A percentile compares a stretch with the other conserved stretches of the same genome.
Conservation (phyloP, 1,140 invertebrate genomes). For the Olivierus martensii region DNA sequence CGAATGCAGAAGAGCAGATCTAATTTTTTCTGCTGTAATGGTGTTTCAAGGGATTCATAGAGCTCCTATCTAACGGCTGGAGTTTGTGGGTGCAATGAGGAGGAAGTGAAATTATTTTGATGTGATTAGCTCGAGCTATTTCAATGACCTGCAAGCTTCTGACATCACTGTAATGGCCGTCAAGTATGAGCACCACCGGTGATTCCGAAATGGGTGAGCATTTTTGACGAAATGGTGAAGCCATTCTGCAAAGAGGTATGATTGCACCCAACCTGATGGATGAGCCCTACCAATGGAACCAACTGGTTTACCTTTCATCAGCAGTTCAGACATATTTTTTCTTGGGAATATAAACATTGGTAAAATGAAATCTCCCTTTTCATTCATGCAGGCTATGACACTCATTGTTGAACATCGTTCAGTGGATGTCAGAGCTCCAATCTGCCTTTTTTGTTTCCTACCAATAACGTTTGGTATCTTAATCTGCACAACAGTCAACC, state of each 20-base stretch:
- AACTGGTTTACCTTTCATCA: slow-evolving; percentile 7
- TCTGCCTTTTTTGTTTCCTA: background rate
- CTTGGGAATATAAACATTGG: slow-evolving; percentile 11
- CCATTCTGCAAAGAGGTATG: background rate
- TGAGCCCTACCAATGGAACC: background rate
- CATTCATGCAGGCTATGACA: background rate
- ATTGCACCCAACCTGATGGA: background rate
- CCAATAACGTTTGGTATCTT: background rate
- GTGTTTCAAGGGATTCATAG: background rate
- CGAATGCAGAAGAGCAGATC: no score
- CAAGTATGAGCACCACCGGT: background rate
- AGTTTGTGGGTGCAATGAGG: background rate
- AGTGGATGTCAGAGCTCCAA: background rate
- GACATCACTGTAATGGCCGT: background rate
- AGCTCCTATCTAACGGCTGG: background rate
- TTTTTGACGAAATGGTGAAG: background rate
- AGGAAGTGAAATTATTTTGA: background rate
- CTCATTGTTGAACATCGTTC: background rate
- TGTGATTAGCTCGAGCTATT: background rate
- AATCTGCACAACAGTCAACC: background rate
- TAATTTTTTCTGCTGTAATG: background rate
- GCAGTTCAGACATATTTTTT: slow-evolving; percentile 3
- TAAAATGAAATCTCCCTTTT: background rate
- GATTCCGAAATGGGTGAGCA: background rate
- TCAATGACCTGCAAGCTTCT: background rate